Evolutionary conservation across 2,113 vertebrate genomes (phyloP), one percentile per base, ranked within the genome.

Genomic region (Menura novaehollandiae): DNA sequence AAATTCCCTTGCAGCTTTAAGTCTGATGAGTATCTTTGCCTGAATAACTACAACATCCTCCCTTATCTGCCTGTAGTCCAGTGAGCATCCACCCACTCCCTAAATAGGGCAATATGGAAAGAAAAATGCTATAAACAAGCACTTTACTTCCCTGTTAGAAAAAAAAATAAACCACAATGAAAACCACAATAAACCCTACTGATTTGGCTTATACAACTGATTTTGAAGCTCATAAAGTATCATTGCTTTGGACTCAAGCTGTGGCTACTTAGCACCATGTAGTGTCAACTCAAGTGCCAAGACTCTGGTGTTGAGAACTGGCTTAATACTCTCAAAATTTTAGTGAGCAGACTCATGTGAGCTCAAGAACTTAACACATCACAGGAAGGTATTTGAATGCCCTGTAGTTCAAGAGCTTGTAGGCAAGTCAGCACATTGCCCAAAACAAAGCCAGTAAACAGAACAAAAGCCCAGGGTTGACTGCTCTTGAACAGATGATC

Each of bases 341-440:
- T 11, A 89, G 33, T 20, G 23, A 71, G 68, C 55, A 77, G 60
- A 47, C 67, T 85, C 60, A n/a, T 24, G 74, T 32, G 82, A 93
- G n/a, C 60, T 9, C 2, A 58, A 85, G 72, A 55, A 82, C 73
- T 67, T 51, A 33, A 80, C 49, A 39, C 56, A 63, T 56, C 64
- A 43, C 39, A 30, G 80, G 73, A 84, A 91, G 58, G 59, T 71
- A 19, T 87, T 13, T 71, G 46, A 91, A 74, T 27, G 49, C 37
- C 49, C 30, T 20, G 28, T 26, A 26, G 83, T 7, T 87, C 28
- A 95, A 87, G 72, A 85, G 91, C 84, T 71, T 39, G 66, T 51
- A 85, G 68, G 68, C 84, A 78, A 94, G 77, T 91, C 96, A 92
- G 92, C 76, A 74, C 74, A 71, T 88, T 79, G 88, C 47, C 92